Base-by-base conservation (phyloP, 2,888 invertebrate species). In the Noctua comes region DNA sequence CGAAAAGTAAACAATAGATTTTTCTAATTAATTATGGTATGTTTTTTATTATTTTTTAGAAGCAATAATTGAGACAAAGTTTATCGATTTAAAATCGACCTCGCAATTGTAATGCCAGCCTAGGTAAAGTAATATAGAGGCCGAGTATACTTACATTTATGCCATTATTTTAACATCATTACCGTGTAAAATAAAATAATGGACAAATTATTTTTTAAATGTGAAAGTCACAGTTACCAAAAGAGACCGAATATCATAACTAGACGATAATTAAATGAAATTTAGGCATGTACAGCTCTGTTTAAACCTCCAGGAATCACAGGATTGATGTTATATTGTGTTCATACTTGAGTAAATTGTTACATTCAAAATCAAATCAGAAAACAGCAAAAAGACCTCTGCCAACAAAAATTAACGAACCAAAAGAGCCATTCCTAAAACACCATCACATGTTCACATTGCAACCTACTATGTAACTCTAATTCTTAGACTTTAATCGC, bases 401-500 rank as follows among this genome's bases (percentile, higher is more conserved):
- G 24, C 59, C 40, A 77, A 62, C n/a, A n/a, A 69, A 54, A 51
- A 62, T 36, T 16, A 57, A 65, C 62, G 16, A 1, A n/a, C 27
- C 31, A 74, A 85, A 66, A 51, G 7, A n/a, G 8, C 65, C n/a
- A 65, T 68, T 69, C 77, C 72, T 66, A 48, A 68, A 75, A 75
- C 27, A 62, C 76, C n/a, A 80, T 68, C 76, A 74, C 68, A 78
- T 74, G 24, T 76, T 64, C 70, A 74, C 73, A 76, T 76, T 51
- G 74, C 57, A 73, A 64, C 66, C 68, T 65, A 36, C 36, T 36
- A 36, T 36, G 76, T 71, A 86, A 83, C 77, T 86, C 51, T 75
- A 80, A 80, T 75, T 76, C 82, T 72, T 75, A 87, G 86, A 85
- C 80, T 85, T 69, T 70, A 79, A 84, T 77, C 88, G 86, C 80